Percentiles rank a stretch among this genome's conserved stretches.
These are phyloP conservation scores for Diaphora mendica DNA, from an alignment of 2,888 invertebrate genomes.

Conservation along the genomic window DNA sequence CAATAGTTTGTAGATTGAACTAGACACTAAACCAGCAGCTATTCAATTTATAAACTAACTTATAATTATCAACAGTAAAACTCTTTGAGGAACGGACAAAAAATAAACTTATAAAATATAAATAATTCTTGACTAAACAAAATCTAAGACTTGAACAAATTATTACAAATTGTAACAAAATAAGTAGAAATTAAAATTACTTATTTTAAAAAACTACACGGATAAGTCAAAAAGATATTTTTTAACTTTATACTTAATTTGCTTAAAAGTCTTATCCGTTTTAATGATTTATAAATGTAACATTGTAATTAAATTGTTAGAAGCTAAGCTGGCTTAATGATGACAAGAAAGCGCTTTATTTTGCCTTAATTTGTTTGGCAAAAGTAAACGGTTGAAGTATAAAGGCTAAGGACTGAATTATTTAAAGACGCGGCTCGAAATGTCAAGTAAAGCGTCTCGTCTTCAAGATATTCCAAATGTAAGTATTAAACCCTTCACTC, in stretches of 20 bases:
- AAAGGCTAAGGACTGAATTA: background rate
- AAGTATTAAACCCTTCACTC: background rate
- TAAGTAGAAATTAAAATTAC: background rate
- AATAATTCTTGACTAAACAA: too few relatives aligned
- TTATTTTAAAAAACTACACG: background rate
- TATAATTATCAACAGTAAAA: too few relatives aligned
- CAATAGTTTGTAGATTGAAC: too few relatives aligned
- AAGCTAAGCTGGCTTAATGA: constrained; percentile 13
- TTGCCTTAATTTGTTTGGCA: constrained; percentile 26
- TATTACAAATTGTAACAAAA: too few relatives aligned
- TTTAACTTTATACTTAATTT: background rate
- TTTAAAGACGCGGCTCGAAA: background rate
- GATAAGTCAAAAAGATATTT: background rate
- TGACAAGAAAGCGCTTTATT: constrained; percentile 15
- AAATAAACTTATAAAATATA: too few relatives aligned
- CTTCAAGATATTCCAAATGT: background rate
- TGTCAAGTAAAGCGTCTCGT: background rate
- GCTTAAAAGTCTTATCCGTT: background rate
- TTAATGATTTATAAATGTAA: background rate
- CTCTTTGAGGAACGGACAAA: too few relatives aligned
- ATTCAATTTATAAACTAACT: too few relatives aligned
- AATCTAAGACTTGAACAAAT: too few relatives aligned
- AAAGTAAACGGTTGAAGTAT: background rate
- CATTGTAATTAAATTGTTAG: constrained; percentile 1
- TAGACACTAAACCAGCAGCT: too few relatives aligned